Percentiles rank a stretch among this genome's conserved stretches.
phyloP scores from a whole-genome alignment of 2,797 vertebrate species.

The Sardinella longiceps region DNA sequence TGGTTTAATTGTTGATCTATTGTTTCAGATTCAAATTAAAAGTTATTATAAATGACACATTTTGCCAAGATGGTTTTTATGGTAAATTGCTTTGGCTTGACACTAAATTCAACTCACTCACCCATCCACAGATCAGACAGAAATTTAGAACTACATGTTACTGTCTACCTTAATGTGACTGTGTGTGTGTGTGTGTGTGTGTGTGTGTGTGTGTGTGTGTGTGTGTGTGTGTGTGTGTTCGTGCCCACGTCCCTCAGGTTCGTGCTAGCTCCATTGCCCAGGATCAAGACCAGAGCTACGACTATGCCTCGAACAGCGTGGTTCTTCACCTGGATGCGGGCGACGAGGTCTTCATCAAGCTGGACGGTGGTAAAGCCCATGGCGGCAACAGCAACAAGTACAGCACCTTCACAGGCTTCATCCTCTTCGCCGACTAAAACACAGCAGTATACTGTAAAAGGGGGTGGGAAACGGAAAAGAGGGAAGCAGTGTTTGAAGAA shows the following conservation, averaged over 20 bases:
- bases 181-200: not conserved
- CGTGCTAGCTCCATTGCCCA: conserved; percentile 96
- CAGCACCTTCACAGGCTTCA: conserved; percentile 97
- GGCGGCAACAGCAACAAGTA: conserved; percentile 99
- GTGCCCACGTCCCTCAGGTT: conserved; percentile 74
- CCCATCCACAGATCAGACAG: not conserved
- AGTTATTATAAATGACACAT: not conserved
- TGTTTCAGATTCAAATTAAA: not conserved
- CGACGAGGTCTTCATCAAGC: conserved; percentile 94
- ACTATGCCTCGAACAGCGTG: conserved; percentile 97
- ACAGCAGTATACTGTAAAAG: too few relatives aligned
- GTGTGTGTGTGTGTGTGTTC: conserved; percentile 35
- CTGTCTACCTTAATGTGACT: not conserved
- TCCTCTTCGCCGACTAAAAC: conserved; percentile 91
- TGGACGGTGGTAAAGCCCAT: conserved; percentile 95
- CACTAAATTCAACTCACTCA: not conserved
- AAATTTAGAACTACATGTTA: too few relatives aligned
- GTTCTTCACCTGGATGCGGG: conserved; percentile 94
- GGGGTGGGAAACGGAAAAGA: not conserved
- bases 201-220: conserved; percentile 42
- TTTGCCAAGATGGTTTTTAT: not conserved
- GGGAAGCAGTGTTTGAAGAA: conserved; percentile 36
- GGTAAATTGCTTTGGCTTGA: too few relatives aligned
- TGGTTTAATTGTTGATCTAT: not conserved
- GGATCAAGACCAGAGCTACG: conserved; percentile 96